Evolutionary conservation across 2,113 vertebrate species (phyloP), one percentile per base, ranked within the genome.

Genomic region (Menidia beryllina): DNA sequence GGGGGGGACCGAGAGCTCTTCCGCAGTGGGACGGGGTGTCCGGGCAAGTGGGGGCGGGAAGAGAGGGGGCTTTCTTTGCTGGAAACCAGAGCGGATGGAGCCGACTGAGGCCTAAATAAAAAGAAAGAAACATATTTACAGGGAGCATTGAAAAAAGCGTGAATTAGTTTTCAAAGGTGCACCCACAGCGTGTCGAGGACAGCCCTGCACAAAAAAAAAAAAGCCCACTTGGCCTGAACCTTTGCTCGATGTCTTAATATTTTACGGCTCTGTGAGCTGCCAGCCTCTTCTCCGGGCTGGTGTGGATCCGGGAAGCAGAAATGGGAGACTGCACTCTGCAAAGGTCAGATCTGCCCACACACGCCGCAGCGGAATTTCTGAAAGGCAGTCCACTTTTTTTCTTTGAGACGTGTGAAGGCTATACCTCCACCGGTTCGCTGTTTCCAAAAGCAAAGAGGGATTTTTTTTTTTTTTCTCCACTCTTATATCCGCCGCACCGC

Each of bases 181-280:
- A 55, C 55, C 41, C 55, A 62, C 73, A 15, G 3, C 19, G 49
- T 21, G 13, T 48, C 2, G 47, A 75, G 47, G 57, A 43, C 38
- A 30, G 30, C 54, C 41, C 2, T 34, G 3, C 65, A 52, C 68
- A 34, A 73, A 57, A 39, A 56, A 34, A 73, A 57, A 39, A 56
- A 66, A 47, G 57, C 79, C 64, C 70, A 71, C 87, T 89, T 85
- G 80, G 84, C 76, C 74, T 86, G 75, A 87, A 77, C 85, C 88
- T 91, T 88, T 75, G 70, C 79, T 39, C 81, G 89, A 86, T 86
- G 82, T 79, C 77, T 87, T 90, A 91, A 90, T 90, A 85, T 90
- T 84, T 66, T 75, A 73, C 81, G 53, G 57, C 82, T 88, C 72
- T 66, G 70, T 68, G 79, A 83, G 78, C 77, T 79, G 80, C 86